Percentiles rank a stretch among this genome's conserved stretches.
These are phyloP conservation scores for Coreius guichenoti DNA, from an alignment of 2,797 vertebrate species.

Conservation along the genomic window DNA sequence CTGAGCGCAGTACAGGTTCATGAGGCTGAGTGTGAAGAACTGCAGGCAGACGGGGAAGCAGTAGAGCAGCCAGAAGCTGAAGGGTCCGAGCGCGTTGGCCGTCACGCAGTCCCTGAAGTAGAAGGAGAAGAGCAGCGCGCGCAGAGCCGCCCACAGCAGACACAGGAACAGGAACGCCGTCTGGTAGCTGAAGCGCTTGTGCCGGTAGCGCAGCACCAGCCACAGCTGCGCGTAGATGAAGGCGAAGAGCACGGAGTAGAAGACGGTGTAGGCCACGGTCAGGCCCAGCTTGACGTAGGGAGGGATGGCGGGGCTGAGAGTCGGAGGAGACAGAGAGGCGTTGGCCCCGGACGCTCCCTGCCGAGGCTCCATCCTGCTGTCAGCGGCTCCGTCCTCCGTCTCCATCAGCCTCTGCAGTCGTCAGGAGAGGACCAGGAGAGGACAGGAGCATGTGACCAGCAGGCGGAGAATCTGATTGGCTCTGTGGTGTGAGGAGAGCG, in stretches of 20 bases:
- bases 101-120: slow-evolving; percentile 93
- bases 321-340: slow-evolving; percentile 75
- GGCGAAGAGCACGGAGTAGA: slow-evolving; percentile 92
- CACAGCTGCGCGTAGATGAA: slow-evolving; percentile 94
- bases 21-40: slow-evolving; percentile 96
- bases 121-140: slow-evolving; percentile 95
- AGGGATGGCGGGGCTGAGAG: slow-evolving; percentile 90
- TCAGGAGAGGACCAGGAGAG: slow-evolving; percentile 62
- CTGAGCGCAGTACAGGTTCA: slow-evolving; percentile 97
- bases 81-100: slow-evolving; percentile 88
- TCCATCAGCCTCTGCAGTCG: slow-evolving; percentile 26
- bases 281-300: slow-evolving; percentile 91
- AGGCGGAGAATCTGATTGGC: slow-evolving; percentile 33
- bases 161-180: slow-evolving; percentile 96
- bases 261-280: slow-evolving; percentile 90
- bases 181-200: slow-evolving; percentile 96
- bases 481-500: slow-evolving; percentile 11
- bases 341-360: slow-evolving; percentile 53
- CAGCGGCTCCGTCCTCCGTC: slow-evolving; percentile 28
- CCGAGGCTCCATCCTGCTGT: slow-evolving; percentile 13
- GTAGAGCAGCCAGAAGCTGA: slow-evolving; percentile 97
- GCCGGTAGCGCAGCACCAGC: slow-evolving; percentile 92
- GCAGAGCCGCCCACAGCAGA: slow-evolving; percentile 93
- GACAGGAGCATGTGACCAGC: slow-evolving; percentile 83
- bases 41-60: slow-evolving; percentile 97